Percentiles rank a stretch among this genome's conserved stretches.
These are phyloP conservation scores for Neoaliturus tenellus DNA, from an alignment of 2,888 invertebrate species.

Conservation along the genomic window DNA sequence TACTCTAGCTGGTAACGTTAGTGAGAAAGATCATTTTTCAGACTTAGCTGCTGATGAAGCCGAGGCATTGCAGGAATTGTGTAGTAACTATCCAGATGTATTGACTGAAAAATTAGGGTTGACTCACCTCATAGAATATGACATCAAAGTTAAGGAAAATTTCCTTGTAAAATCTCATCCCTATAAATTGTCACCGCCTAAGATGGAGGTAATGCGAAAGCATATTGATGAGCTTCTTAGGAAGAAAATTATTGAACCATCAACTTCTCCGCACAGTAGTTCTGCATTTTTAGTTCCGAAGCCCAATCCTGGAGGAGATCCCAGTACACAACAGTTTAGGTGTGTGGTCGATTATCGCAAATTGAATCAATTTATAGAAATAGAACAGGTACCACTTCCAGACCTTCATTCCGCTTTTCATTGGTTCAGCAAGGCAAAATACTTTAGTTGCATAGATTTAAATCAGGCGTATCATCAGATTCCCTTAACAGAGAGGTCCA, in stretches of 20 bases:
- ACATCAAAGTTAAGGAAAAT: neutral
- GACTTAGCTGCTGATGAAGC: neutral
- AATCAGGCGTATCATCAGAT: conserved; percentile 60
- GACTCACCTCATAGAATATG: neutral
- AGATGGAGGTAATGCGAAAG: conserved; percentile 6
- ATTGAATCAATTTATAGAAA: conserved; percentile 19
- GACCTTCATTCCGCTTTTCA: conserved; percentile 49
- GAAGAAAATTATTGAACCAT: conserved; percentile 2
- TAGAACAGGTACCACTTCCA: conserved; percentile 42
- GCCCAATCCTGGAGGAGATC: conserved; percentile 58
- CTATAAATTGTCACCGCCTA: conserved; percentile 29
- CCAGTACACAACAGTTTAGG: conserved; percentile 43
- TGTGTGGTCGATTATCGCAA: conserved; percentile 62
- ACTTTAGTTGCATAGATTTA: conserved; percentile 55
- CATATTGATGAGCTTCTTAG: neutral
- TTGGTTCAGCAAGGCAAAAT: conserved; percentile 27
- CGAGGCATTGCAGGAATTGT: neutral
- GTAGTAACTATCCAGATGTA: neutral
- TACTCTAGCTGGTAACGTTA: neutral
- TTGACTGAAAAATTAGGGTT: neutral
- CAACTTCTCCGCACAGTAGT: conserved; percentile 54
- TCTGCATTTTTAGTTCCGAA: conserved; percentile 56
- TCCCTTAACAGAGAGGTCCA: conserved; percentile 8
- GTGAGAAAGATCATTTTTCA: neutral
- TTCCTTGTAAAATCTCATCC: neutral